Conservation (phyloP, 2,888 invertebrate species). For the Tholera decimalis region DNA sequence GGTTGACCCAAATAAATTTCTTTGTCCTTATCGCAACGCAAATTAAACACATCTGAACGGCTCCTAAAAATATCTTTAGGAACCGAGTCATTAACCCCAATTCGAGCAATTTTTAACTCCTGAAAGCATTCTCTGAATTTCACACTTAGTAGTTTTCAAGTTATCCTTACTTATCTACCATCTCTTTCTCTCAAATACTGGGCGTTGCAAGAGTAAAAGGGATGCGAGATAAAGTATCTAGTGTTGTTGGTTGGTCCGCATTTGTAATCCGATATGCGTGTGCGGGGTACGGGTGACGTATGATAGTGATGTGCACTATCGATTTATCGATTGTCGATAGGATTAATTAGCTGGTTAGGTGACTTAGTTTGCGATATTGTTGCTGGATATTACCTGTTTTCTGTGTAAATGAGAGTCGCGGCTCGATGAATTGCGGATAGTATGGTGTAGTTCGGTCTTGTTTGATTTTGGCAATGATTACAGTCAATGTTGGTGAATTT, state of each 20-base stretch:
- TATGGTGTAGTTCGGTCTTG: not conserved
- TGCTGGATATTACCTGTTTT: conserved; percentile 43
- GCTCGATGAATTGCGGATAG: conserved; percentile 10
- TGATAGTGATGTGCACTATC: conserved; percentile 69
- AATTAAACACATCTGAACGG: conserved; percentile 31
- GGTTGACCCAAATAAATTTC: conserved; percentile 30
- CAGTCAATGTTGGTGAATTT: not conserved
- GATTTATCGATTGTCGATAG: conserved; percentile 57
- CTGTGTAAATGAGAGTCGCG: conserved; percentile 33
- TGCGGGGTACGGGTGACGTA: conserved; percentile 73
- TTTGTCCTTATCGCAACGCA: conserved; percentile 9
- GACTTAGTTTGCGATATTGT: conserved; percentile 50
- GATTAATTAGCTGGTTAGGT: conserved; percentile 60
- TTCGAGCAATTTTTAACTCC: conserved; percentile 48
- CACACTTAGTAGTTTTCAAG: conserved; percentile 84
- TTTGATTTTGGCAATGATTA: not conserved
- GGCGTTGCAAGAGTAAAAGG: conserved; percentile 66
- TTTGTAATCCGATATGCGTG: conserved; percentile 87
- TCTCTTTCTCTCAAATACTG: too few relatives aligned
- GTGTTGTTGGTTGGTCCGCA: conserved; percentile 71
- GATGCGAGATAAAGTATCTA: conserved; percentile 66
- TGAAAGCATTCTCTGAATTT: conserved; percentile 72
- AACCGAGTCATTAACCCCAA: conserved; percentile 53
- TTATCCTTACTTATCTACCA: too few relatives aligned
- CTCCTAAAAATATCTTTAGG: conserved; percentile 50